Conservation (phyloP, 2,113 vertebrate genomes). For the Oreochromis aureus region DNA sequence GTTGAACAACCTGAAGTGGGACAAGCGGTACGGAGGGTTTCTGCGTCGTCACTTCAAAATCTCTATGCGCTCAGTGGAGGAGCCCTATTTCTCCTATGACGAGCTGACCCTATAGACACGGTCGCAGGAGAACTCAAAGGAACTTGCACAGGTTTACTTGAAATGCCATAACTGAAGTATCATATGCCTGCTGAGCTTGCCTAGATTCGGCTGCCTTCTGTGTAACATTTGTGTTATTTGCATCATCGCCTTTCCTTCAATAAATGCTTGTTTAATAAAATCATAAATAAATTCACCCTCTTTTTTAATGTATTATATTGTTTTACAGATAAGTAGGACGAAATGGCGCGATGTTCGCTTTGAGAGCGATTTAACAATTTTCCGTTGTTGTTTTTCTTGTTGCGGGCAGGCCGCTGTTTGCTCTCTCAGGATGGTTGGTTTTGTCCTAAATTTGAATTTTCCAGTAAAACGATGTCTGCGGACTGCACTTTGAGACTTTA, state of each 20-base stretch:
- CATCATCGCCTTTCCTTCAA: constrained; percentile 37
- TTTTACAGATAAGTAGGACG: background rate
- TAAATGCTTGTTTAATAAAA: constrained; percentile 71
- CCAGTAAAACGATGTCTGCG: background rate
- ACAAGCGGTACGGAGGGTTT: constrained; percentile 93
- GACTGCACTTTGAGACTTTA: background rate
- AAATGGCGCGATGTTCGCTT: background rate
- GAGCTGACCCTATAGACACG: constrained; percentile 69
- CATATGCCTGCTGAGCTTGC: constrained; percentile 10
- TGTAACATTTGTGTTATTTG: constrained; percentile 38
- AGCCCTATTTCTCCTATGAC: constrained; percentile 77
- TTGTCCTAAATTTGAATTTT: background rate
- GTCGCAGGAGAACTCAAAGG: background rate
- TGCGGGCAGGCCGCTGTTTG: background rate
- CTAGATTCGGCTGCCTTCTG: background rate
- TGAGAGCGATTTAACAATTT: background rate
- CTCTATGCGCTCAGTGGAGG: constrained; percentile 81
- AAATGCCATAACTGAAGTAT: constrained; percentile 8
- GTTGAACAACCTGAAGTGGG: constrained; percentile 91
- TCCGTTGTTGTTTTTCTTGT: background rate
- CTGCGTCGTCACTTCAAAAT: constrained; percentile 93
- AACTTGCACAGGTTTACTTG: constrained; percentile 51
- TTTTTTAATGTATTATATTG: background rate
- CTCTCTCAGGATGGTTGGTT: background rate
- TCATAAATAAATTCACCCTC: constrained; percentile 20